Conservation (phyloP, 2,113 vertebrate genomes). For the Phaetusa simplex region DNA sequence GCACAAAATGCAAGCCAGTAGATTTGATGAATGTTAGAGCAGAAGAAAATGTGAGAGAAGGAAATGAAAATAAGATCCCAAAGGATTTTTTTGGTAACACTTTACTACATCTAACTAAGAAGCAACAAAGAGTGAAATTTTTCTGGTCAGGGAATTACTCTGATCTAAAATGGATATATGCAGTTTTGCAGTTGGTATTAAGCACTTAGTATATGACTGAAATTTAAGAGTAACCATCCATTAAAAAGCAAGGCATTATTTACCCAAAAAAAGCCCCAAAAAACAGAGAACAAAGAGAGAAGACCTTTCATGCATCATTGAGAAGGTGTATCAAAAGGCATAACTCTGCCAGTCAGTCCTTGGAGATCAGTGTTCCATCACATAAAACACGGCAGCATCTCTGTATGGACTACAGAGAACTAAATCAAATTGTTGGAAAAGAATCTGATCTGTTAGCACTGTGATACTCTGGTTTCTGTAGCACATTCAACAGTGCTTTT, state of each 20-base stretch:
- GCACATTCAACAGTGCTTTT: neutral
- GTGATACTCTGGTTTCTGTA: neutral
- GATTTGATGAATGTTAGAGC: neutral
- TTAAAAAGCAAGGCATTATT: constrained; percentile 9
- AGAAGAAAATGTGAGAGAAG: neutral
- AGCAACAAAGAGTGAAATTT: neutral
- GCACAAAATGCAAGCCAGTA: neutral
- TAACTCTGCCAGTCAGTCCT: neutral
- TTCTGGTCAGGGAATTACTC: neutral
- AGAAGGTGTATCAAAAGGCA: neutral
- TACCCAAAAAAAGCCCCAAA: neutral
- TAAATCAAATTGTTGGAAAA: neutral
- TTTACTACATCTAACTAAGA: neutral
- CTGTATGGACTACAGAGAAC: neutral
- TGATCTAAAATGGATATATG: neutral
- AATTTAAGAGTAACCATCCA: neutral
- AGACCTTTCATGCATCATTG: neutral
- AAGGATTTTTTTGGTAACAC: neutral
- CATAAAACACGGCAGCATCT: neutral
- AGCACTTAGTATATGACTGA: neutral
- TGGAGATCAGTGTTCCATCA: neutral
- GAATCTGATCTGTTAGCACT: neutral
- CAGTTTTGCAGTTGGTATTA: neutral
- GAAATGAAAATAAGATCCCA: neutral
- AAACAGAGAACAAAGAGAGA: neutral